Percentiles rank a stretch among this genome's conserved stretches.
Evolutionary conservation across 2,113 vertebrate species (phyloP).

Genomic region (Chaenogobius annularis): DNA sequence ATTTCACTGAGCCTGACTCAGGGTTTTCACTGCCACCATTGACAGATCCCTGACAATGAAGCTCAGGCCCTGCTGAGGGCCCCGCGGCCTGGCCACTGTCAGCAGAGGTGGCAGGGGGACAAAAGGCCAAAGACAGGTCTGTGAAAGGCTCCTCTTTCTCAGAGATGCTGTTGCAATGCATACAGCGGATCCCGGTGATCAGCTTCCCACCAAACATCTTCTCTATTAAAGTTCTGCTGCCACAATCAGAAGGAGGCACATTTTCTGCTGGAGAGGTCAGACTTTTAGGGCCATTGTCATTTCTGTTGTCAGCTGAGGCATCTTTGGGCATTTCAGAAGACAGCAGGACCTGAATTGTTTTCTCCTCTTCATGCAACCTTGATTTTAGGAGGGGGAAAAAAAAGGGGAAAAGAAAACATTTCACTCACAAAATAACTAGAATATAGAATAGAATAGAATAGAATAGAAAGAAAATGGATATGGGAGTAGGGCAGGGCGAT

Average conservation of each 20-base stretch:
- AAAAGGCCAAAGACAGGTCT: slow-evolving; percentile 94
- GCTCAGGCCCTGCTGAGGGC: slow-evolving; percentile 50
- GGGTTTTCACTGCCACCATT: slow-evolving; percentile 75
- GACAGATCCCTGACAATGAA: slow-evolving; percentile 72
- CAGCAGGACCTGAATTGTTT: slow-evolving; percentile 80
- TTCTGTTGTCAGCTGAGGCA: slow-evolving; percentile 29
- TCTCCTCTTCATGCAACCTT: slow-evolving; percentile 97
- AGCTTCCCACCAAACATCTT: slow-evolving; percentile 93
- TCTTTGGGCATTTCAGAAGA: slow-evolving; percentile 52
- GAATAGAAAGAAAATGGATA: too few relatives aligned
- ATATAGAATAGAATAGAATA: too few relatives aligned
- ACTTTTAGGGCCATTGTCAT: slow-evolving; percentile 50
- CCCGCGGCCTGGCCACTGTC: slow-evolving; percentile 42
- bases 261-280: slow-evolving; percentile 55
- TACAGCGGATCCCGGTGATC: slow-evolving; percentile 88
- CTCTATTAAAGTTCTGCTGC: slow-evolving; percentile 86
- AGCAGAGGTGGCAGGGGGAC: slow-evolving; percentile 75
- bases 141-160: slow-evolving; percentile 95
- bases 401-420: not conserved
- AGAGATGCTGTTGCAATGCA: slow-evolving; percentile 90
- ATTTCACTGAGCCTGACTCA: slow-evolving; percentile 38
- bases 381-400: slow-evolving; percentile 23
- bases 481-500: too few relatives aligned
- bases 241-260: slow-evolving; percentile 24
- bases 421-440: too few relatives aligned